Evolutionary conservation across 2,888 invertebrate species (phyloP), one percentile per base, ranked within the genome.

Genomic region (Polyommatus iphigenia): DNA sequence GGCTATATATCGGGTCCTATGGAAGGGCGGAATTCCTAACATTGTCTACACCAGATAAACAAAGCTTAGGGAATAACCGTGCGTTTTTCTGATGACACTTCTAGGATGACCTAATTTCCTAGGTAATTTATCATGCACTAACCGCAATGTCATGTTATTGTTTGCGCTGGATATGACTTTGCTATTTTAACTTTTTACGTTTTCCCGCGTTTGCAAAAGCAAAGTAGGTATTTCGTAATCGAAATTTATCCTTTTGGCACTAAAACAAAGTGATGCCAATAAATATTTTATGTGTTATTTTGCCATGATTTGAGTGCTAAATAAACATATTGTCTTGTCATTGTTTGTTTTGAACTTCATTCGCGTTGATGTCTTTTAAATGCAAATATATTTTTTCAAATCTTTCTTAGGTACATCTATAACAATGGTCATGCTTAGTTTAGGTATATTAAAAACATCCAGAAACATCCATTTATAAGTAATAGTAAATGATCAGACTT

Each of bases 11-110:
- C 83, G 86, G 82, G 83, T 83, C 77, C 79, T 81, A 82, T 86
- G 89, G 90, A 87, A 90, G 89, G 90, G 90, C 86, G 85, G 85
- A 85, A 86, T 85, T 86, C 83, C 88, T 86, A 83, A 86, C 84
- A 86, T 79, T 83, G 46, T 77, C 59, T 46, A 57, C 76, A 41
- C 10, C 20, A 59, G 54, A 54, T 41, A 73, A 77, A 57, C 50
- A 54, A 18, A 6, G 41, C 41, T 50, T 54, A 75, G 75, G 75
- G 75, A 75, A 29, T 75, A 54, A 75, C 75, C 75, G 75, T 18
- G 50, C 20, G 73, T 73, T 73, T 73, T 73, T 73, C 41, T 73
- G 73, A 73, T 67, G 67, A 67, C 67, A 29, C 29, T 29, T 32
- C 67, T 67, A 29, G 15, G 67, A 32, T 67, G 67, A 67, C 29